These are phyloP conservation scores for Stichopus chloronotus DNA, from an alignment of 35 echinoderm and acorn worm genomes.

Conservation along the genomic window DNA sequence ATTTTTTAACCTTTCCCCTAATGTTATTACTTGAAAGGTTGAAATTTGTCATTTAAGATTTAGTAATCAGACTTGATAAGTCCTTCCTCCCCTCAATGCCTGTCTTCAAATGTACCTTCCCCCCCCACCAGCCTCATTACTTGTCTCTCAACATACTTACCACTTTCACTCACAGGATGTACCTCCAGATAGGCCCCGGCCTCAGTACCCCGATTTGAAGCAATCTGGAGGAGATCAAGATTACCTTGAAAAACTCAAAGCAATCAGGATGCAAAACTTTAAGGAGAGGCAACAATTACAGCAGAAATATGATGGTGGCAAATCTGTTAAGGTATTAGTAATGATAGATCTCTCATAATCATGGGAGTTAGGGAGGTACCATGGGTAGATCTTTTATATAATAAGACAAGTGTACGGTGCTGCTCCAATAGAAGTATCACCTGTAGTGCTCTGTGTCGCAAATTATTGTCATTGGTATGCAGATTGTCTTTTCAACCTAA, in stretches of 20 bases:
- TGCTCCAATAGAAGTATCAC: too few relatives aligned
- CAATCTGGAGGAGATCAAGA: slow-evolving; percentile 37
- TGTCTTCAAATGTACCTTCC: too few relatives aligned
- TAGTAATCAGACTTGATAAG: too few relatives aligned
- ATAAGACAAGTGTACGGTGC: not conserved
- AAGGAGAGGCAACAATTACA: slow-evolving; percentile 84
- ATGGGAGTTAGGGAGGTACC: not conserved
- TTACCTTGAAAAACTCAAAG: slow-evolving; percentile 86
- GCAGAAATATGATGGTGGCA: slow-evolving; percentile 57
- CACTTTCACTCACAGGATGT: slow-evolving; percentile 9
- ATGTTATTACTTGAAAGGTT: too few relatives aligned
- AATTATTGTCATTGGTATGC: too few relatives aligned
- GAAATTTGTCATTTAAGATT: too few relatives aligned
- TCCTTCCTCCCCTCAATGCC: too few relatives aligned
- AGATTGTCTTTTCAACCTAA: too few relatives aligned
- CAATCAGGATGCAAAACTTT: slow-evolving; percentile 96
- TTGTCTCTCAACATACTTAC: too few relatives aligned
- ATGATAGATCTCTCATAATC: not conserved
- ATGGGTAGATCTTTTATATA: not conserved
- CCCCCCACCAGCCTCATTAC: too few relatives aligned
- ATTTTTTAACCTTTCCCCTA: too few relatives aligned
- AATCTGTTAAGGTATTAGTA: slow-evolving; percentile 66
- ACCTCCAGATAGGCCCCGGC: slow-evolving; percentile 31
- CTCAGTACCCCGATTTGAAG: slow-evolving; percentile 4
- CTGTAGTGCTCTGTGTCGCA: too few relatives aligned